Evolutionary conservation across 2,113 vertebrate species (phyloP), one percentile per base, ranked within the genome.

Genomic region (Nothocercus julius): DNA sequence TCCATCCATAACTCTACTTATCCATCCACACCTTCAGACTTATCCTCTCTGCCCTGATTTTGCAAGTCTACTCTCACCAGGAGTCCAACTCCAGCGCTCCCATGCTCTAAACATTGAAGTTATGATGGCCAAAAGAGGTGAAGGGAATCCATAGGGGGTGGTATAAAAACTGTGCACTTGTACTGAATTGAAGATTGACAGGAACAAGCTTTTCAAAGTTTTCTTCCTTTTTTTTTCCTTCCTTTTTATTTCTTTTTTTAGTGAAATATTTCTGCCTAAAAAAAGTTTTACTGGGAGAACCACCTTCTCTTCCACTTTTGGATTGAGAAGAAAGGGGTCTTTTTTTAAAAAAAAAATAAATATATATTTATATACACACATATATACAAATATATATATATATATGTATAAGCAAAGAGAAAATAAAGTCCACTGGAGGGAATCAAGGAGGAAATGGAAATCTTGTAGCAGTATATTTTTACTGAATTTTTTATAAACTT

Each of bases 41-140:
- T 44, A 20, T 12, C 45, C 22, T 58, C 70, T 40, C 40, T 59
- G 2, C 24, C 53, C 6, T 0, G 5, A 25, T 32, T 66, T 21
- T 7, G 45, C 30, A 16, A 16, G 34, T 9, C 20, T 11, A 8
- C 6, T 19, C 28, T 30, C 27, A 53, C 13, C 40, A 30, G 44
- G 49, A 20, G 1, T 0, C 28, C 75, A n/a, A 7, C 17, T 13
- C 42, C 3, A 5, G 4, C 1, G 4, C 8, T 2, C n/a, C 47
- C 8, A 5, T 22, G 19, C 28, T 10, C 34, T 27, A 34, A 19
- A n/a, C 30, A 27, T 11, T 2, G 5, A 13, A 22, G 13, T 27
- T 22, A 32, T 5, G 34, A 11, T 5, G 42, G 22, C 8, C 36
- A 20, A 2, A 5, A 11, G 36, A n/a, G 45, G 4, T 21, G 40